A percentile compares a stretch with the other conserved stretches of the same genome.
Evolutionary conservation across 2,113 vertebrate genomes (phyloP).

Genomic region (Suricata suricatta): DNA sequence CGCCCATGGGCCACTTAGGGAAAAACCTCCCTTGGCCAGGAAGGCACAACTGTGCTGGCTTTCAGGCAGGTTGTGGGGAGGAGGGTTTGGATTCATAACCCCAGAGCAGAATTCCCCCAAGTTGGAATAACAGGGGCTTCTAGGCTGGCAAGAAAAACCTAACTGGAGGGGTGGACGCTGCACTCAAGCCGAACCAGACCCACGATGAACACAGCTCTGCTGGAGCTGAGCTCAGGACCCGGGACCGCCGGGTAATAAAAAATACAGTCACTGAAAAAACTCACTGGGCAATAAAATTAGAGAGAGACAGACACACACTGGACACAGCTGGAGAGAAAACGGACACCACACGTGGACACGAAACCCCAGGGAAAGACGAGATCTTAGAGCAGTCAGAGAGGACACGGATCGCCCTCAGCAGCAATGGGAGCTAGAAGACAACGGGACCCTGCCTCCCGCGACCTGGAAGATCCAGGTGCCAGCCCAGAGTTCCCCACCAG

Average conservation of each 20-base stretch:
- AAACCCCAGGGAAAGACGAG: background rate
- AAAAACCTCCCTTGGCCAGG: background rate
- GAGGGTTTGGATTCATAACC: background rate
- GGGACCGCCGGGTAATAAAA: background rate
- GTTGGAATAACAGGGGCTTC: background rate
- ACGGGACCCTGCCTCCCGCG: accelerated
- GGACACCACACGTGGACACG: too few relatives aligned
- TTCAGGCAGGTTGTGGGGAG: background rate
- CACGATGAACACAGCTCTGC: background rate
- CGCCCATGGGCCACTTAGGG: background rate
- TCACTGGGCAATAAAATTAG: background rate
- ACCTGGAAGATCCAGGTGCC: background rate
- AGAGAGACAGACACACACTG: background rate
- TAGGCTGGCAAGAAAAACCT: background rate
- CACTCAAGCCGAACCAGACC: background rate
- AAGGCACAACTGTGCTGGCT: background rate
- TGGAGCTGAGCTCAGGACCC: background rate
- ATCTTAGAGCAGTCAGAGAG: background rate
- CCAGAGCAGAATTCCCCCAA: background rate
- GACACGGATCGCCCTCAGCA: background rate
- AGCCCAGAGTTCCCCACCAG: background rate
- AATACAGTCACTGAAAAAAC: background rate
- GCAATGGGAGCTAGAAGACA: background rate
- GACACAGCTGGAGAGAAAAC: background rate
- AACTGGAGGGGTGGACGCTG: background rate